These are phyloP conservation scores for Sylvia borin DNA, from an alignment of 2,797 vertebrate genomes.

Conservation along the genomic window DNA sequence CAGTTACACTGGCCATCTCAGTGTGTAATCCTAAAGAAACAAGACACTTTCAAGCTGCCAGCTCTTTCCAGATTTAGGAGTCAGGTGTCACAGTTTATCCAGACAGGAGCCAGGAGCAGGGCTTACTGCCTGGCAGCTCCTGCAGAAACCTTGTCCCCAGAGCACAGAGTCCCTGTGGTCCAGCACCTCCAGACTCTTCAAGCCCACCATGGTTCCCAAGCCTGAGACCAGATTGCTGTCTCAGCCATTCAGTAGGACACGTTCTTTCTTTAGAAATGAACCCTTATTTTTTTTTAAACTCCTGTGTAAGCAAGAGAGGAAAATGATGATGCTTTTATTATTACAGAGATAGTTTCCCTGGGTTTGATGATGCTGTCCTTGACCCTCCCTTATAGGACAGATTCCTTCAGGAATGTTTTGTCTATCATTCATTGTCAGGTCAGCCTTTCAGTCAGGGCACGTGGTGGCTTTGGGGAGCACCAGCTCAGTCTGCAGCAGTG, in stretches of 20 bases:
- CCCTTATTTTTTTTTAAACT: background rate
- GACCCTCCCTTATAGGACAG: background rate
- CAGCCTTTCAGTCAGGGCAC: background rate
- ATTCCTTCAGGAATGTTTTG: background rate
- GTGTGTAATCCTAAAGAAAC: background rate
- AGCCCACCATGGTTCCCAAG: accelerated
- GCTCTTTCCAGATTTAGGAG: constrained; percentile 15
- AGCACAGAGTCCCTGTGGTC: background rate
- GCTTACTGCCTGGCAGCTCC: background rate
- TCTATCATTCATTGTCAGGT: background rate
- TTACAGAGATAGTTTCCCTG: background rate
- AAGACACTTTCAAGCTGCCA: background rate
- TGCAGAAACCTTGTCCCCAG: background rate
- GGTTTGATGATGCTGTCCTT: background rate
- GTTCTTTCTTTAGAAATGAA: background rate
- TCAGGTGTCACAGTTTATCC: background rate
- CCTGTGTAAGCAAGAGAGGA: background rate
- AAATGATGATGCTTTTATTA: accelerated
- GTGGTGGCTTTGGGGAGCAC: background rate
- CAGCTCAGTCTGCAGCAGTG: background rate
- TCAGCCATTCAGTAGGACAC: background rate
- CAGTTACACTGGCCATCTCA: background rate
- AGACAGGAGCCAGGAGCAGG: background rate
- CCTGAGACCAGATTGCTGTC: background rate
- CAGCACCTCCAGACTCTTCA: background rate